phyloP scores from a whole-genome alignment of 2,113 vertebrate genomes.

The Oreochromis spilurus region DNA sequence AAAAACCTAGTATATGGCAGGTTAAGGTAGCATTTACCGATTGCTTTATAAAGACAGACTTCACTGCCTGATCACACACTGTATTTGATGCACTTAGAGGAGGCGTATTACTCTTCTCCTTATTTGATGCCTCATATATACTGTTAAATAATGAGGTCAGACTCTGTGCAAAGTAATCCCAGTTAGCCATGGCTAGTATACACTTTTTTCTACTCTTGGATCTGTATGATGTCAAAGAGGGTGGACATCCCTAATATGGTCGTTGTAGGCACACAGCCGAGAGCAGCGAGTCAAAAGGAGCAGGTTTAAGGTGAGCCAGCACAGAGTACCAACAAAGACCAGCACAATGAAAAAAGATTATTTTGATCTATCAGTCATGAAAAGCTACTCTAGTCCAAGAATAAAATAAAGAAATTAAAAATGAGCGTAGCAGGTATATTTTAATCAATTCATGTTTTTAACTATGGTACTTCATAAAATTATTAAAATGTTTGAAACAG shows the following conservation, averaged over 20 bases:
- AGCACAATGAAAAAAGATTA: neutral
- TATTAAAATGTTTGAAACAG: neutral
- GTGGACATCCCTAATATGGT: neutral
- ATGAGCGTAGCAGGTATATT: neutral
- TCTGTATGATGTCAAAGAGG: neutral
- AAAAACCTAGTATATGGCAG: rapidly evolving
- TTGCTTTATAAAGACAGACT: neutral
- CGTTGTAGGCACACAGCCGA: neutral
- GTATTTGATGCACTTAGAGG: neutral
- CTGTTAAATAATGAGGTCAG: neutral
- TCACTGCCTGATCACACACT: neutral
- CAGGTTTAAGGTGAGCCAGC: neutral
- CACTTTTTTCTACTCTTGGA: neutral
- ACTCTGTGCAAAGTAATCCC: neutral
- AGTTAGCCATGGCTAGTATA: neutral
- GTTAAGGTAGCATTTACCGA: neutral
- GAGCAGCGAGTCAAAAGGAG: neutral
- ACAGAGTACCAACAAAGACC: neutral
- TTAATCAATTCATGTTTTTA: neutral
- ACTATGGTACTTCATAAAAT: neutral
- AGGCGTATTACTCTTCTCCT: neutral
- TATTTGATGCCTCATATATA: neutral
- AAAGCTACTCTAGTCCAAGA: neutral
- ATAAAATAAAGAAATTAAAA: neutral
- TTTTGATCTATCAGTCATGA: neutral